Base-by-base conservation (phyloP, 2,888 invertebrate species). In the Drosophila nr. fundita region DNA sequence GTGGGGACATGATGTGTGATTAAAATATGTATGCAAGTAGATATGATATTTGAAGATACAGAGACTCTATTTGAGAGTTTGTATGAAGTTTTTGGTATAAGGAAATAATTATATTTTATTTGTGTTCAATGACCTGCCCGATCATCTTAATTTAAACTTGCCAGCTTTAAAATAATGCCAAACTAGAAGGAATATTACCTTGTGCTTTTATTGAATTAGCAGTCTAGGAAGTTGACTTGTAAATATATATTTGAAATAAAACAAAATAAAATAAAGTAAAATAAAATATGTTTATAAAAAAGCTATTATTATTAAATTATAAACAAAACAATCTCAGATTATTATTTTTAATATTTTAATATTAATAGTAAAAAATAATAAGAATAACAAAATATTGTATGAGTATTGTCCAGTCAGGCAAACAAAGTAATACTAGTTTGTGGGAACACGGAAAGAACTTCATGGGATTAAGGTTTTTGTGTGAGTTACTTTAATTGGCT, bases 1-100 rank as follows among this genome's bases (percentile, higher is more conserved):
- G 27, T 72, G 61, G 45, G 13, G 18, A 29, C 62, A 57, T 50
- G 60, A 57, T 29, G 59, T 61, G 29, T 40, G 32, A 34, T 42
- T 60, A 27, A 60, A 36, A 36, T 10, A n/a, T 50, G 27, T 42
- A 30, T 48, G 40, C 21, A 13, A 38, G 13, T 38, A 49, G 5
- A 63, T 18, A 45, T 50, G 18, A 40, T 50, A 38, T n/a, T 38
- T 27, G 0, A 15, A 2, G n/a, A 24, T 45, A 15, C 7, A 29
- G 4, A 24, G 30, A 30, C 24, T 42, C 2, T 34, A 15, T 36
- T 6, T 21, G 11, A 13, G 42, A 45, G 13, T 45, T 21, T 21
- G 13, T 13, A 13, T 45, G 21, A 15, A 24, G 21, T 45, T 21
- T 21, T 45, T 8, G 15, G 21, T 15, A 15, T 15, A 45, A 45